Evolutionary conservation across 2,113 vertebrate genomes (phyloP), one percentile per base, ranked within the genome.

Genomic region (Pseudopodoces humilis): DNA sequence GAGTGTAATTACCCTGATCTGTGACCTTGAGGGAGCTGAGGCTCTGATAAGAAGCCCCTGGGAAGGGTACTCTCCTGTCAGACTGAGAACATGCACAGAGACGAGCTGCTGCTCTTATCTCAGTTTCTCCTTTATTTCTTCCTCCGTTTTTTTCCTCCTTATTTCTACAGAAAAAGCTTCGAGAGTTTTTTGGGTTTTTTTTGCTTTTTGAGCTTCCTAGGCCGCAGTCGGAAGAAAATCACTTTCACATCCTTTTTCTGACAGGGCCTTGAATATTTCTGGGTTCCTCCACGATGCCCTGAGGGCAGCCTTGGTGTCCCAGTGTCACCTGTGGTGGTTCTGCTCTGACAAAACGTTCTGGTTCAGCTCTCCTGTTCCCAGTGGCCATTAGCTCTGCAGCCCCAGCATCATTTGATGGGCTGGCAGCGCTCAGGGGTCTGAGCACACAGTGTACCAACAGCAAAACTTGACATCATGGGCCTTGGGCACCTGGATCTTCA

Each of bases 1-100:
- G 81, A 83, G 69, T 90, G 88, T 84, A 96, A 95, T 96, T 95
- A 94, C 80, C 76, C 60, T 96, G 85, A 94, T 92, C 93, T 96
- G 88, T 93, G 92, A 97, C 93, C 80, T 90, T 92, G 90, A 90
- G 88, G 90, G 93, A 92, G 78, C 79, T 63, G 68, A 90, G 65
- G 49, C 69, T 95, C 75, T 71, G 92, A 90, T 92, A 93, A 94
- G 79, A 60, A 90, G 72, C 72, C 79, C 49, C 21, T 92, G 90
- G 90, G 83, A 96, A 92, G 53, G 88, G 46, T 88, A 41, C 11
- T 74, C 50, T 95, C 68, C 44, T 92, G 91, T 92, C 79, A 93
- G 56, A 2, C 44, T 47, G 52, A 81, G 76, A 86, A 53, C 44
- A 25, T 49, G 60, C 71, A 77, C 35, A 27, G 87, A 75, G 47